These are phyloP conservation scores for Agrochola lychnidis DNA, from an alignment of 2,888 invertebrate species.

Conservation along the genomic window DNA sequence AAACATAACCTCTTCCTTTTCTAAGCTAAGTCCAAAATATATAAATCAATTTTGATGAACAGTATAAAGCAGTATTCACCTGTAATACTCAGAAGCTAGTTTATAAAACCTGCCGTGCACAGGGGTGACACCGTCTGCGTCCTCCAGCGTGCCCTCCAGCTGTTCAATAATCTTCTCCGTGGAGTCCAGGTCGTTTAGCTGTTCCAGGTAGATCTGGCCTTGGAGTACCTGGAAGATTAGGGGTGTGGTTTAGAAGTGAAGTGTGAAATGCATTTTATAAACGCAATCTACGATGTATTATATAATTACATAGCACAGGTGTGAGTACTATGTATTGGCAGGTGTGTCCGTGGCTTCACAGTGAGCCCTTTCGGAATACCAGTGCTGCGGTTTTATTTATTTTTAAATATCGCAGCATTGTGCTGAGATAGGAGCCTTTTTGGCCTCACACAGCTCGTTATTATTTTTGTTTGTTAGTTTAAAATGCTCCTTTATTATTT, in stretches of 20 bases:
- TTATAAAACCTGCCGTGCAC: constrained; percentile 98
- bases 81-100: constrained; percentile 97
- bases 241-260: background rate
- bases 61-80: constrained; percentile 80
- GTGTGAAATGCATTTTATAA: too few species aligned
- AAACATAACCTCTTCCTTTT: background rate
- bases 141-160: constrained; percentile 95
- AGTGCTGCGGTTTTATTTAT: too few species aligned
- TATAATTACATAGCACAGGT: too few species aligned
- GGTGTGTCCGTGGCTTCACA: too few species aligned
- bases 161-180: constrained; percentile 97
- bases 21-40: background rate
- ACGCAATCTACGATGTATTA: too few species aligned
- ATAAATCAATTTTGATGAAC: background rate
- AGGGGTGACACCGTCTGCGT: constrained; percentile 97
- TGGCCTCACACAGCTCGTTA: too few species aligned
- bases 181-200: constrained; percentile 94
- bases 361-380: too few species aligned
- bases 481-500: too few species aligned
- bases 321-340: too few species aligned
- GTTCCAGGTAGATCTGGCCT: constrained; percentile 95
- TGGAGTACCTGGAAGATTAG: constrained; percentile 92
- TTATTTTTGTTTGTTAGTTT: too few species aligned
- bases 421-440: too few species aligned
- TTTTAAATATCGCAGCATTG: too few species aligned